These are phyloP conservation scores for Exocentrus adspersus DNA, from an alignment of 2,888 invertebrate genomes.

Conservation along the genomic window DNA sequence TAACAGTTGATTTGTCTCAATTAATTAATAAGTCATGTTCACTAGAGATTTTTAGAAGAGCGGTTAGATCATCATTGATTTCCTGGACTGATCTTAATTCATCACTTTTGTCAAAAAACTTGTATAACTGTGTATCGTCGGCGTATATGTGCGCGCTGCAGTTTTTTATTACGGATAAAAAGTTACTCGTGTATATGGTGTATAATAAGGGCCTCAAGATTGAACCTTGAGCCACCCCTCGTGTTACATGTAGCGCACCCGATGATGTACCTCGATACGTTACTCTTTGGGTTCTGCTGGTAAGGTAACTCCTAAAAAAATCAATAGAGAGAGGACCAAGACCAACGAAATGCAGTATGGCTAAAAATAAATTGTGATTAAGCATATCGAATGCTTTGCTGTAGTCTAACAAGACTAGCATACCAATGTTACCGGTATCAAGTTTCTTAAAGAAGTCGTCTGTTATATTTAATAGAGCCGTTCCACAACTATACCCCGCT, in stretches of 20 bases:
- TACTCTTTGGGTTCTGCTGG: too few species aligned
- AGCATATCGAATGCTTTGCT: too few species aligned
- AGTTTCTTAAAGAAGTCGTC: too few species aligned
- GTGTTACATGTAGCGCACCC: not conserved
- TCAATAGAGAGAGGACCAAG: too few species aligned
- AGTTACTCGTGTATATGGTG: constrained; percentile 8
- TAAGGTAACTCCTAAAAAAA: too few species aligned
- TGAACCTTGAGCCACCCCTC: constrained; percentile 9
- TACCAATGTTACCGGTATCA: too few species aligned
- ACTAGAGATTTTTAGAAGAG: not conserved
- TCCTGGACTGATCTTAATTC: not conserved
- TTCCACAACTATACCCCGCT: too few species aligned
- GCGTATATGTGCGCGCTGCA: not conserved
- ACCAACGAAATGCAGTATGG: too few species aligned
- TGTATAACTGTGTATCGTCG: not conserved
- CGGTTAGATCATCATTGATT: not conserved
- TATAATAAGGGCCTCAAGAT: constrained; percentile 1
- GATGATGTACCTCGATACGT: not conserved
- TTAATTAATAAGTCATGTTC: not conserved
- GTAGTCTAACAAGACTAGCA: too few species aligned
- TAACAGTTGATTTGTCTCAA: not conserved
- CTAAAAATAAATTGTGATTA: too few species aligned
- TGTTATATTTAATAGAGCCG: too few species aligned
- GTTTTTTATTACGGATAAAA: not conserved
- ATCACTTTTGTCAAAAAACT: not conserved